phyloP scores from a whole-genome alignment of 2,113 vertebrate genomes.

The Vidua chalybeata region DNA sequence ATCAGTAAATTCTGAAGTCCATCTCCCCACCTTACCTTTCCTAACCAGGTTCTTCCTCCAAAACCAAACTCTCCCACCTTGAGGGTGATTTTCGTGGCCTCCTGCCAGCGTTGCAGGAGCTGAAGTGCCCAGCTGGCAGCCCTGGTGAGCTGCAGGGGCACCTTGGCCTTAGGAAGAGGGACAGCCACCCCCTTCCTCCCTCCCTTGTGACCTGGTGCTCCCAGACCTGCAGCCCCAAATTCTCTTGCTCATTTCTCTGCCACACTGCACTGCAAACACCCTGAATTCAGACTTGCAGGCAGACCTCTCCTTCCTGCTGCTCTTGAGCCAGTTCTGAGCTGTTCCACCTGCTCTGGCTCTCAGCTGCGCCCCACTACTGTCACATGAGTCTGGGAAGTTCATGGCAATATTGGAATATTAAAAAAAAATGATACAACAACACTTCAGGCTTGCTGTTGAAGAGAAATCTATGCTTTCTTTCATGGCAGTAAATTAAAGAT shows the following conservation, averaged over 20 bases:
- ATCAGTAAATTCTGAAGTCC: background rate
- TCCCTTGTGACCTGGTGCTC: background rate
- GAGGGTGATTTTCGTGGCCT: background rate
- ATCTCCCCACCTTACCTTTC: accelerated
- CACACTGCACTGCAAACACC: background rate
- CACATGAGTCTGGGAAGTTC: background rate
- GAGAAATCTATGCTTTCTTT: background rate
- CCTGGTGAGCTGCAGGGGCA: background rate
- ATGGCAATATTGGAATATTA: background rate
- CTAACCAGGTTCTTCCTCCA: background rate
- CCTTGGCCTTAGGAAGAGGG: background rate
- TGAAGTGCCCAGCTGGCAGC: background rate
- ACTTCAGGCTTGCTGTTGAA: background rate
- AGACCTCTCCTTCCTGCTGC: background rate
- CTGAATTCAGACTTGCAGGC: background rate
- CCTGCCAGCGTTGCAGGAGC: background rate
- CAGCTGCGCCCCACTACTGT: background rate
- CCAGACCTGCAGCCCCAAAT: background rate
- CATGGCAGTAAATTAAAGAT: background rate
- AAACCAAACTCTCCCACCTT: background rate
- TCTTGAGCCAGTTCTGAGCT: background rate
- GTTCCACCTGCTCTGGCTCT: background rate
- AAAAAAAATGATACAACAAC: background rate
- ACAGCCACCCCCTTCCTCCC: background rate
- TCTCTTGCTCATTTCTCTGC: background rate